A percentile compares a stretch with the other conserved stretches of the same genome.
Conservation (phyloP, 2,888 invertebrate species). For the Chrysolina americana region DNA sequence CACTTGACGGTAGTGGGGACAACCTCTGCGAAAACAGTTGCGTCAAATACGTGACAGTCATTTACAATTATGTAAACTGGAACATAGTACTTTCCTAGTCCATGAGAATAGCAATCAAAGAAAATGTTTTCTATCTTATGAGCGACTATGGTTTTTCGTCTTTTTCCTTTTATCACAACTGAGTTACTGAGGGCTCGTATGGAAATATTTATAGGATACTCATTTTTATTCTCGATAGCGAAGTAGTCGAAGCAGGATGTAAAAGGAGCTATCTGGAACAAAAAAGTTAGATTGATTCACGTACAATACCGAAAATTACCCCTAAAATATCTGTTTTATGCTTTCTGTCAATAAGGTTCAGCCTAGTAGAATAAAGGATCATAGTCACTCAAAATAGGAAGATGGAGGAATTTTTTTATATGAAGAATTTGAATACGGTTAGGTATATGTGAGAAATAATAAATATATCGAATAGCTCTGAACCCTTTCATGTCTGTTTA, state of each 20-base stretch:
- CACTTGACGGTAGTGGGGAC: constrained; percentile 64
- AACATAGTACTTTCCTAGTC: constrained; percentile 63
- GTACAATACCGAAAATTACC: no score
- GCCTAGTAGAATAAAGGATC: no score
- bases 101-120: constrained; percentile 58
- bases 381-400: no score
- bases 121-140: constrained; percentile 50
- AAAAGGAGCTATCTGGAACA: constrained; percentile 57
- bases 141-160: constrained; percentile 50
- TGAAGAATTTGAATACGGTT: no score
- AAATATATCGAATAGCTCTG: no score
- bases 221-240: constrained; percentile 65
- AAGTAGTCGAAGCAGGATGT: constrained; percentile 61
- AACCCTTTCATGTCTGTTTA: no score
- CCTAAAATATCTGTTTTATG: no score
- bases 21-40: constrained; percentile 67
- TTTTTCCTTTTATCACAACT: constrained; percentile 52
- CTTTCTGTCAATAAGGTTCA: no score
- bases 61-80: constrained; percentile 68
- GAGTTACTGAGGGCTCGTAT: constrained; percentile 52
- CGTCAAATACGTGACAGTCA: constrained; percentile 66
- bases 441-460: no score
- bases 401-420: no score
- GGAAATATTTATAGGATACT: constrained; percentile 62
- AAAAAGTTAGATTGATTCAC: constrained; percentile 20